A percentile compares a stretch with the other conserved stretches of the same genome.
These are phyloP conservation scores for Battus philenor DNA, from an alignment of 1,140 invertebrate species.

Conservation along the genomic window DNA sequence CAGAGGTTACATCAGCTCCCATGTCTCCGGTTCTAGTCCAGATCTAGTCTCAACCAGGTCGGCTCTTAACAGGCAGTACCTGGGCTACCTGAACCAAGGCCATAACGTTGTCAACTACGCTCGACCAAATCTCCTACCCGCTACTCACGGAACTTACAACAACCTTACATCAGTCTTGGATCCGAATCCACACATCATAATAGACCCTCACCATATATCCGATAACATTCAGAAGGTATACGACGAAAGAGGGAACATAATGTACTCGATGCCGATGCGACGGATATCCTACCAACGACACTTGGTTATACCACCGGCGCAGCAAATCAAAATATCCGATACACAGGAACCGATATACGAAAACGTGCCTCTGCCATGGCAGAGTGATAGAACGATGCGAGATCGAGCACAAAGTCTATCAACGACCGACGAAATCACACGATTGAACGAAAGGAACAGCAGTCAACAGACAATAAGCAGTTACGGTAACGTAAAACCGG, in stretches of 20 bases:
- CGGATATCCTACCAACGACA: slow-evolving; percentile 70
- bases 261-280: slow-evolving; percentile 77
- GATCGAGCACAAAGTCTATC: slow-evolving; percentile 81
- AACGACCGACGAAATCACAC: slow-evolving; percentile 79
- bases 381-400: slow-evolving; percentile 73
- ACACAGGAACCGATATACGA: slow-evolving; percentile 86
- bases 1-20: slow-evolving; percentile 74
- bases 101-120: slow-evolving; percentile 48
- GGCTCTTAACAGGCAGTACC: slow-evolving; percentile 76
- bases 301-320: slow-evolving; percentile 71
- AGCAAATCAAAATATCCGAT: slow-evolving; percentile 54
- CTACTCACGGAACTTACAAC: slow-evolving; percentile 82
- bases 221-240: slow-evolving; percentile 78
- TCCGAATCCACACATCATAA: slow-evolving; percentile 62
- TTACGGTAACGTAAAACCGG: slow-evolving; percentile 33
- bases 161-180: slow-evolving; percentile 76
- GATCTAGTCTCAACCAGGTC: slow-evolving; percentile 84
- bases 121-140: slow-evolving; percentile 54
- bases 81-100: slow-evolving; percentile 60
- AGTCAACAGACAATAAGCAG: slow-evolving; percentile 56
- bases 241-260: slow-evolving; percentile 78
- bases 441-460: slow-evolving; percentile 58
- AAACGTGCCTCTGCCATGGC: slow-evolving; percentile 82
- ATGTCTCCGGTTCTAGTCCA: slow-evolving; percentile 85
- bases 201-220: slow-evolving; percentile 70